Evolutionary conservation across 2,113 vertebrate genomes (phyloP).

Genomic region (Ifrita kowaldi): DNA sequence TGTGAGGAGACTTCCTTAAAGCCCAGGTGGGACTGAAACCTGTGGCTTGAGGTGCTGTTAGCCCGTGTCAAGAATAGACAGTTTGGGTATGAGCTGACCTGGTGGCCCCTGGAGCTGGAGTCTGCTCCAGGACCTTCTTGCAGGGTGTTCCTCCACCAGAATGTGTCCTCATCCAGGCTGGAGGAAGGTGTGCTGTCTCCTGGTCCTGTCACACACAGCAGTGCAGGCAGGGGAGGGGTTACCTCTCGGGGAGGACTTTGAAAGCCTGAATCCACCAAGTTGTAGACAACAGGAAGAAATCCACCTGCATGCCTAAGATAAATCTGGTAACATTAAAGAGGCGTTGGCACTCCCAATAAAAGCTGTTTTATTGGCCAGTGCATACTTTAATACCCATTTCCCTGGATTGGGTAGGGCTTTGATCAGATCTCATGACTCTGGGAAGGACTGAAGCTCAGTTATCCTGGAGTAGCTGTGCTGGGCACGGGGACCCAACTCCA

Average conservation of each 20-base stretch:
- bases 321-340: neutral
- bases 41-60: neutral
- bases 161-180: neutral
- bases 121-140: neutral
- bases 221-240: neutral
- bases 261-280: neutral
- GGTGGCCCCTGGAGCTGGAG: neutral
- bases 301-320: neutral
- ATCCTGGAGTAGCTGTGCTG: neutral
- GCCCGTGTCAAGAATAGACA: too few relatives aligned
- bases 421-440: neutral
- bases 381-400: neutral
- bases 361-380: neutral
- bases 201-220: neutral
- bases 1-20: neutral
- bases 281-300: neutral
- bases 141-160: neutral
- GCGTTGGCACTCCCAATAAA: neutral
- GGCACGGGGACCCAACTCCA: neutral
- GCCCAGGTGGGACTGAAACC: neutral
- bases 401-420: neutral
- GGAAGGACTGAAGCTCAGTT: neutral
- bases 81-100: neutral
- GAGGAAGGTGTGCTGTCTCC: neutral
- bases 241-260: neutral